Conservation (phyloP, 2,797 vertebrate genomes). For the Ctenosaura bakeri region DNA sequence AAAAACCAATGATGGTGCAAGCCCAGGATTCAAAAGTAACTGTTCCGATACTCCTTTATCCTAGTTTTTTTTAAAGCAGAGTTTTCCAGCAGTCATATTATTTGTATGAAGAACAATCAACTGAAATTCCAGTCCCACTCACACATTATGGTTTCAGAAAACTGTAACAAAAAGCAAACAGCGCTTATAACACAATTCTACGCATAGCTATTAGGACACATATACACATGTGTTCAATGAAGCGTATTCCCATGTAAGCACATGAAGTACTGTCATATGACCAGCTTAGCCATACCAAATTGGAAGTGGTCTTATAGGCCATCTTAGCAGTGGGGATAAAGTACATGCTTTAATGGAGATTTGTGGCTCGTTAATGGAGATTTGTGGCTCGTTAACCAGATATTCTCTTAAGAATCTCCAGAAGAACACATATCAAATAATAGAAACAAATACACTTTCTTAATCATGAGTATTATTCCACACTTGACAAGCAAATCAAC, state of each 20-base stretch:
- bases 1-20: background rate
- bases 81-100: too few relatives aligned
- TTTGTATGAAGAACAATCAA: too few relatives aligned
- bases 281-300: background rate
- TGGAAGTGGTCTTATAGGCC: background rate
- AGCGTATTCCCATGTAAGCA: background rate
- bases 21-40: background rate
- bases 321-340: background rate
- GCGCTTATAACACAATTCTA: background rate
- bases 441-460: background rate
- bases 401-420: background rate
- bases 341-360: background rate
- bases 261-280: too few relatives aligned
- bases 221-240: background rate
- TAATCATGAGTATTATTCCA: background rate
- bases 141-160: background rate
- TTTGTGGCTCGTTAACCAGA: background rate
- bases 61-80: too few relatives aligned
- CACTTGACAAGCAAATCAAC: background rate
- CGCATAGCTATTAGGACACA: background rate
- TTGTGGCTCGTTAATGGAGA: background rate
- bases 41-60: background rate
- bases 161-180: background rate
- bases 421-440: background rate
- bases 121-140: background rate